These are phyloP conservation scores for Lepidocyrtinus sp. DNA, from an alignment of 2,888 invertebrate species.

Conservation along the genomic window DNA sequence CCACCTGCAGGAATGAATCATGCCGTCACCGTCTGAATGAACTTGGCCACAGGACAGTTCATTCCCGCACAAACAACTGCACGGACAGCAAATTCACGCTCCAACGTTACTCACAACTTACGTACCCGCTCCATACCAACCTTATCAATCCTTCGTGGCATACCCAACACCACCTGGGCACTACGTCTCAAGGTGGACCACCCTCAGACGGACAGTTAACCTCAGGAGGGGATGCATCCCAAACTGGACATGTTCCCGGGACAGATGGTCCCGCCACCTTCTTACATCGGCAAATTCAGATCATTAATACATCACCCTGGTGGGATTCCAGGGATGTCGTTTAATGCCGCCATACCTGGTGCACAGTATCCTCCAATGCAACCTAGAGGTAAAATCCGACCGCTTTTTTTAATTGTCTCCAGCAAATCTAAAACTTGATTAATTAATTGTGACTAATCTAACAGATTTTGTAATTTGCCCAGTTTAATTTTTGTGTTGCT, in stretches of 20 bases:
- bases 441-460: too few species aligned
- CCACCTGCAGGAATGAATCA: slow-evolving; percentile 30
- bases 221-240: not conserved
- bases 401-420: too few species aligned
- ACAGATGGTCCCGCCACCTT: slow-evolving; percentile 17
- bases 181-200: slow-evolving; percentile 24
- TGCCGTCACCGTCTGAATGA: slow-evolving; percentile 49
- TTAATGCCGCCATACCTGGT: slow-evolving; percentile 23
- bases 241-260: not conserved
- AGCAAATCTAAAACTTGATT: too few species aligned
- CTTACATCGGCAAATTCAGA: slow-evolving; percentile 45
- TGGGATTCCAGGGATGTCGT: slow-evolving; percentile 22
- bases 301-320: slow-evolving; percentile 52
- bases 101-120: slow-evolving; percentile 45
- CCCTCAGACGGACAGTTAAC: not conserved
- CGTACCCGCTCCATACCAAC: slow-evolving; percentile 43
- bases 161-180: too few species aligned
- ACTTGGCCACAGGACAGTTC: slow-evolving; percentile 41
- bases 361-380: slow-evolving; percentile 20
- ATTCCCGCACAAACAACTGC: slow-evolving; percentile 30
- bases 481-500: too few species aligned
- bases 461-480: too few species aligned
- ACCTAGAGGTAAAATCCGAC: too few species aligned
- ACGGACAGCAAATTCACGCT: slow-evolving; percentile 41
- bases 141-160: slow-evolving; percentile 38